Percentiles rank a stretch among this genome's conserved stretches.
Conservation (phyloP, 2,888 invertebrate species). For the Galerucella nymphaeae region DNA sequence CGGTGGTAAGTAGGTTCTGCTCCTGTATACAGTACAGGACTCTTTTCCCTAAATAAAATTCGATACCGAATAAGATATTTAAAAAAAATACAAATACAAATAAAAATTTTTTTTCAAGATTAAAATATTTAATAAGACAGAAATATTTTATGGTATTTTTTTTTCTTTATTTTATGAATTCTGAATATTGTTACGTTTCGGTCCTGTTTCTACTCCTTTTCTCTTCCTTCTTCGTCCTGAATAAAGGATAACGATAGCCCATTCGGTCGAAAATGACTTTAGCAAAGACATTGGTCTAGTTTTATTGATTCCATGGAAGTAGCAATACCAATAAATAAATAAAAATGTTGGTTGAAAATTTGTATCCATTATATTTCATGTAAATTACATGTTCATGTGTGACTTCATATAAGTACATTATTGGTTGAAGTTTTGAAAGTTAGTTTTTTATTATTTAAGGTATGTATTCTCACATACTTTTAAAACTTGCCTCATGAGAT, state of each 20-base stretch:
- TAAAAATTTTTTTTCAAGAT: too few relatives aligned
- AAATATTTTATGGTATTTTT: not conserved
- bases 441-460: too few relatives aligned
- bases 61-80: not conserved
- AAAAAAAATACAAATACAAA: too few relatives aligned
- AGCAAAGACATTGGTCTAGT: constrained; percentile 33
- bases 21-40: constrained; percentile 36
- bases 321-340: not conserved
- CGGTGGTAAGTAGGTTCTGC: constrained; percentile 29
- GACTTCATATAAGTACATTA: too few relatives aligned
- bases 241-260: constrained; percentile 14
- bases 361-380: too few relatives aligned
- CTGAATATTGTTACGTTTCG: not conserved
- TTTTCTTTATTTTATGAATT: not conserved
- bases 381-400: too few relatives aligned
- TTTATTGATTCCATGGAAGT: constrained; percentile 23
- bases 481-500: not conserved
- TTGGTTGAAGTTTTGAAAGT: too few relatives aligned
- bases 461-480: too few relatives aligned
- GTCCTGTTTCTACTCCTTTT: constrained; percentile 12
- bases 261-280: constrained; percentile 24
- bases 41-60: not conserved
- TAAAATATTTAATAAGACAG: not conserved
- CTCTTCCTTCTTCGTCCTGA: constrained; percentile 1
- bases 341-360: not conserved